Evolutionary conservation across 1,140 invertebrate genomes (phyloP).

Genomic region (Mylabris phalerata): DNA sequence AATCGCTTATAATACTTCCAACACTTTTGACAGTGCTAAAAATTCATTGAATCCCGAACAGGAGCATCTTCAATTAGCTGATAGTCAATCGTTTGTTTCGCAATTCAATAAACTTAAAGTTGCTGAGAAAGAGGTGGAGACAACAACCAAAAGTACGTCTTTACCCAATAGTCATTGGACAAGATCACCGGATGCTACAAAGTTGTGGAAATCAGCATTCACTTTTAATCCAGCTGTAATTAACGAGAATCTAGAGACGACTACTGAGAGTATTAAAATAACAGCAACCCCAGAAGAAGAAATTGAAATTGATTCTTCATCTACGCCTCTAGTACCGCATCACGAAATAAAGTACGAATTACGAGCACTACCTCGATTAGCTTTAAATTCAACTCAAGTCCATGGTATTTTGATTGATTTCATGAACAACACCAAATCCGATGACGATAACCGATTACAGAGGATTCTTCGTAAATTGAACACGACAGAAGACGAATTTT

Average conservation of each 20-base stretch:
- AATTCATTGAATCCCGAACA: constrained; percentile 29
- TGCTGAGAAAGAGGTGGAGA: constrained; percentile 18
- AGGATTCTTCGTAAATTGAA: constrained; percentile 70
- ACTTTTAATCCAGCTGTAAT: constrained; percentile 62
- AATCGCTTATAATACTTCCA: constrained; percentile 25
- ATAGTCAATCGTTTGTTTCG: constrained; percentile 36
- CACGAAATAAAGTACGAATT: constrained; percentile 34
- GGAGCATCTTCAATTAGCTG: constrained; percentile 32
- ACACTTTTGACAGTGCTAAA: constrained; percentile 20
- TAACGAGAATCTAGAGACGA: constrained; percentile 54
- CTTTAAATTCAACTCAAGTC: constrained; percentile 36
- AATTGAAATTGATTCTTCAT: constrained; percentile 2
- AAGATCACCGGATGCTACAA: constrained; percentile 46
- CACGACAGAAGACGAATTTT: constrained; percentile 60
- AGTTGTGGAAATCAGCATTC: constrained; percentile 58
- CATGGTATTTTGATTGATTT: constrained; percentile 39
- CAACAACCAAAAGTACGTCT: not conserved
- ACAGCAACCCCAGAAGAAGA: constrained; percentile 5
- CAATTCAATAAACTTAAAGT: constrained; percentile 31
- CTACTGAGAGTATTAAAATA: constrained; percentile 12
- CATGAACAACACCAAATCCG: constrained; percentile 32
- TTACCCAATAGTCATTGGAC: constrained; percentile 47
- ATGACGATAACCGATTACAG: constrained; percentile 30
- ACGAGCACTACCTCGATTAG: constrained; percentile 28
- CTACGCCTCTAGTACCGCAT: constrained; percentile 1